These are phyloP conservation scores for Holcopasites calliopsidis DNA, from an alignment of 1,140 invertebrate species.

Conservation along the genomic window DNA sequence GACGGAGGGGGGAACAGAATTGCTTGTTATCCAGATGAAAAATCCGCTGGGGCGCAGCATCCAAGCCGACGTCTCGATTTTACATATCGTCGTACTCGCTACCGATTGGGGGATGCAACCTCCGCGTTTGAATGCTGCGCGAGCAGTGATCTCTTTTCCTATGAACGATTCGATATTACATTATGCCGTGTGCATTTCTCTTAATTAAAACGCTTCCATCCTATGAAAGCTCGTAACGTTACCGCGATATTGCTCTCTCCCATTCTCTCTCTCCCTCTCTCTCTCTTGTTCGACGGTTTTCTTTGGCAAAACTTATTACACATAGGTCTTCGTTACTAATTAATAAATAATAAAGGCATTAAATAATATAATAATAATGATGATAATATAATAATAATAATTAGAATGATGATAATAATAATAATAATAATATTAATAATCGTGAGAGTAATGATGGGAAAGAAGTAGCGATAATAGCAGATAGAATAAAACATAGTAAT, in stretches of 20 bases:
- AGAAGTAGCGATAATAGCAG: constrained; percentile 67
- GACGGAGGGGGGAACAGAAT: constrained; percentile 29
- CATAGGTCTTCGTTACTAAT: constrained; percentile 76
- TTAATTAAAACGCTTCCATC: constrained; percentile 43
- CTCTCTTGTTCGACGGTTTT: constrained; percentile 59
- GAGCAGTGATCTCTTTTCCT: constrained; percentile 33
- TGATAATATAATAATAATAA: constrained; percentile 67
- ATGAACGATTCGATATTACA: constrained; percentile 30
- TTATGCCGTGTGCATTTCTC: constrained; percentile 21
- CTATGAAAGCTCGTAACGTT: constrained; percentile 61
- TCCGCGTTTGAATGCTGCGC: constrained; percentile 45
- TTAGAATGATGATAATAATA: constrained; percentile 56
- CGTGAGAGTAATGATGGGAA: constrained; percentile 47
- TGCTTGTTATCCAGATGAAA: constrained; percentile 50
- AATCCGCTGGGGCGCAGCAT: constrained; percentile 35
- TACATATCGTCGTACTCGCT: constrained; percentile 6
- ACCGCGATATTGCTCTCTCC: constrained; percentile 71
- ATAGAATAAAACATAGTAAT: constrained; percentile 66
- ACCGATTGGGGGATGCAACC: background rate
- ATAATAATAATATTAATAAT: constrained; percentile 63
- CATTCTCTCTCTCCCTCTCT: constrained; percentile 12
- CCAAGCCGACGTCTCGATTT: constrained; percentile 47
- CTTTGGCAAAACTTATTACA: constrained; percentile 81
- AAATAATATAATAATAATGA: constrained; percentile 74
- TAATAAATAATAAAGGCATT: constrained; percentile 79